phyloP scores from a whole-genome alignment of 2,113 vertebrate species.

The Mystacornis crossleyi region DNA sequence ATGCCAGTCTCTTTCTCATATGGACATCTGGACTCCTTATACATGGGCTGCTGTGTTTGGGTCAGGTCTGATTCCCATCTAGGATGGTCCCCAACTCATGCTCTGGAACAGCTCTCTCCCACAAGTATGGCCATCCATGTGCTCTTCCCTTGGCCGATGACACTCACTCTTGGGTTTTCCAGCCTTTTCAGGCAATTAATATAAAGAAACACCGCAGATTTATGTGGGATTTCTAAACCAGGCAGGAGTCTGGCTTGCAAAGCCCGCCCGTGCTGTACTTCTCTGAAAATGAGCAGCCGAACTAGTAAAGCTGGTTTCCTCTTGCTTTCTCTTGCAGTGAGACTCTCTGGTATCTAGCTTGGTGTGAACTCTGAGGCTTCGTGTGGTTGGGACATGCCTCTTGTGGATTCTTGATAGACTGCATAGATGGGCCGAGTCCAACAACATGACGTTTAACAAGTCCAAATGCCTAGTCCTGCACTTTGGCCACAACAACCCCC shows the following conservation, averaged over 20 bases:
- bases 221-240: not conserved
- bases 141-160: not conserved
- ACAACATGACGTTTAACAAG: not conserved
- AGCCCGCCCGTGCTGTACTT: not conserved
- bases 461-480: not conserved
- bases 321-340: not conserved
- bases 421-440: fast-evolving
- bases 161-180: not conserved
- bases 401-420: not conserved
- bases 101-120: not conserved
- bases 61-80: not conserved
- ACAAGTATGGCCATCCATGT: not conserved
- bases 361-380: not conserved
- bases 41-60: not conserved
- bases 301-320: not conserved
- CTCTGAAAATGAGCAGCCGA: not conserved
- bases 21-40: not conserved
- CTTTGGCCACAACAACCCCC: not conserved
- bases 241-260: not conserved
- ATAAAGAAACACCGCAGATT: not conserved
- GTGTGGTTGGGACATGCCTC: not conserved
- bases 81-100: not conserved
- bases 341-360: not conserved
- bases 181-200: not conserved
- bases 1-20: fast-evolving